These are phyloP conservation scores for Nycteola revayana DNA, from an alignment of 2,888 invertebrate genomes.

Conservation along the genomic window DNA sequence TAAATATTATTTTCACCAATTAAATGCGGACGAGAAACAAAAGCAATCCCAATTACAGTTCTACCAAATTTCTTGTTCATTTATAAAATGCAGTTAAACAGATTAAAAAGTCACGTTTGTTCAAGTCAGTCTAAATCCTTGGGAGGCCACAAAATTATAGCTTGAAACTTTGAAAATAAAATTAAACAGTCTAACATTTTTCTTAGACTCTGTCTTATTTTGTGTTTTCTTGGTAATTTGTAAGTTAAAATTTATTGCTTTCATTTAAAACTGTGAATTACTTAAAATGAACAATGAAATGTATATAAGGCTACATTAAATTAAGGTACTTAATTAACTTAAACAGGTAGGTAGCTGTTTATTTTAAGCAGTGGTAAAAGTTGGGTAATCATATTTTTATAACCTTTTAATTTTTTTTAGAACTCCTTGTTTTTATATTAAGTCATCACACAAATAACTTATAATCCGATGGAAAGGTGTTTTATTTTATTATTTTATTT, in stretches of 20 bases:
- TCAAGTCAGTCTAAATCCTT: conserved; percentile 19
- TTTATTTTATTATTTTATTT: too few species aligned
- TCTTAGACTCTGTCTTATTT: conserved; percentile 40
- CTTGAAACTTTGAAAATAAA: conserved; percentile 46
- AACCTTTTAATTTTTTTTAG: too few species aligned
- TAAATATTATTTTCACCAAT: too few species aligned
- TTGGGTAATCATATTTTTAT: too few species aligned
- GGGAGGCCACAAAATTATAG: conserved; percentile 32
- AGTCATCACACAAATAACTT: too few species aligned
- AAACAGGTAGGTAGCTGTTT: too few species aligned
- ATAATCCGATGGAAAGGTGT: too few species aligned
- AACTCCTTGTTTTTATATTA: too few species aligned
- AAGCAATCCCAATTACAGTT: too few species aligned
- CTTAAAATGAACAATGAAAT: conserved; percentile 16
- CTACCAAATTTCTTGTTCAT: not conserved
- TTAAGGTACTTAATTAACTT: not conserved
- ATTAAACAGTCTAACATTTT: conserved; percentile 46
- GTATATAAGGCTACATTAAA: conserved; percentile 1
- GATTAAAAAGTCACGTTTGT: conserved; percentile 23
- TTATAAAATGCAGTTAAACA: conserved; percentile 4
- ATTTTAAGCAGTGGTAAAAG: too few species aligned
- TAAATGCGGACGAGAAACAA: too few species aligned
- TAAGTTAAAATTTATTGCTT: conserved; percentile 36
- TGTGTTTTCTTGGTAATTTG: conserved; percentile 44
- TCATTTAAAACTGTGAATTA: conserved; percentile 15